Evolutionary conservation across 2,113 vertebrate species (phyloP), one percentile per base, ranked within the genome.

Genomic region (Bagarius yarrelli): DNA sequence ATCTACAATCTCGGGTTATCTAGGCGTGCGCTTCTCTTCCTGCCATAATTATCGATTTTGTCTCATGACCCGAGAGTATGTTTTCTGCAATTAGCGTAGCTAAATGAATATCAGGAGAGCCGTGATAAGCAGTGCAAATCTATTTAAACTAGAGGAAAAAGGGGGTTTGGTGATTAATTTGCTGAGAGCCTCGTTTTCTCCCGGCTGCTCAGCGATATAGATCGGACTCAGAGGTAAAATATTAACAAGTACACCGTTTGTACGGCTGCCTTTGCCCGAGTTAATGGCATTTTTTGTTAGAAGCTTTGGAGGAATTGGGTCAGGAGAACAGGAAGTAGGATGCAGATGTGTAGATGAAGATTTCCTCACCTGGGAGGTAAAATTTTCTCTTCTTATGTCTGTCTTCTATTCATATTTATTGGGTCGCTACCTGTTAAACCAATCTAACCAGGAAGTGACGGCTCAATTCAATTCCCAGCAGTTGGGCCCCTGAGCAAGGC

Each of bases 1-100:
- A 73, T 82, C 27, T 79, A 36, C 72, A 52, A 36, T 11, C 77
- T 72, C 50, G 44, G 60, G 78, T 83, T 79, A 66, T 83, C 81
- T 59, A 40, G 34, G 56, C 56, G 59, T 53, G 63, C 61, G 73
- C 66, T 64, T 83, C 74, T 81, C 78, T 61, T 81, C 56, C 53
- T 83, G 85, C 82, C 60, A 80, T 88, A 84, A 85, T 85, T 90
- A 90, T 91, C 74, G 85, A 90, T 92, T 85, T 85, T 69, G 81
- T 80, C 86, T 84, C 75, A 82, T 85, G 86, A 91, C 87, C 82
- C 16, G 66, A 81, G 80, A 84, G 64, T 70, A 67, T 52, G 72
- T 61, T 83, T 85, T 66, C 66, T 36, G 75, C 74, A 85, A 84
- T 87, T 83, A 85, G 81, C 61, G 9, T 64, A 36, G 63, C 81